Base-by-base conservation (phyloP, 2,797 vertebrate genomes). In the Rhodeus uyekii region DNA sequence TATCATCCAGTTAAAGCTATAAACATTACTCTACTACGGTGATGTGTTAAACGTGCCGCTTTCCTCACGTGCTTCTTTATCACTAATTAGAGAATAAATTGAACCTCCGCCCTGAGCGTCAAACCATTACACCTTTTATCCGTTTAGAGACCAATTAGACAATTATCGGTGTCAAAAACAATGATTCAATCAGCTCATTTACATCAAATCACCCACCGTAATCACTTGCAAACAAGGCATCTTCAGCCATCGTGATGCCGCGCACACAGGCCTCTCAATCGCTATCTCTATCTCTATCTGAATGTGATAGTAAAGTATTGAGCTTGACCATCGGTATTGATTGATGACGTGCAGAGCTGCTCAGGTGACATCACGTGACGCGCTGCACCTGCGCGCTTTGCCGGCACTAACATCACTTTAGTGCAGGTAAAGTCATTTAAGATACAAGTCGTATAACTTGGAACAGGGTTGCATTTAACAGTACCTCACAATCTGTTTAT, bases 131-230 rank as follows among this genome's bases (percentile, higher is more conserved):
- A 82, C 61, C 61, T 53, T 72, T 58, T 67, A 3, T 46, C 34
- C 44, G 18, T 65, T 39, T 9, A 77, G 61, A 81, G 19, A 32
- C 80, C 73, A 82, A 82, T 82, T 82, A 82, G 50, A 76, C 53
- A 75, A 82, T 85, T 85, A 83, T 80, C 71, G 19, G 48, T 58
- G 44, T 50, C 27, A 64, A 79, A 82, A 76, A 69, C 18, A 68
- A 82, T 83, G 36, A 55, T n/a, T 36, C 80, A 71, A 48, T 78
- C 68, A 72, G 44, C 55, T 87, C 68, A 79, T 86, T 87, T 80
- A 46, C 67, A 69, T 61, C 68, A 83, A 86, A 86, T 84, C 82
- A 76, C 93, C 93, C 92, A 95, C 94, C 94, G 24, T 91, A 90
- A 42, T 90, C 90, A 87, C 85, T 90, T 42, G 75, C 78, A 78